A percentile compares a stretch with the other conserved stretches of the same genome.
These are phyloP conservation scores for Plecturocebus donacophilus DNA, from an alignment of 2,113 vertebrate genomes.

Conservation along the genomic window DNA sequence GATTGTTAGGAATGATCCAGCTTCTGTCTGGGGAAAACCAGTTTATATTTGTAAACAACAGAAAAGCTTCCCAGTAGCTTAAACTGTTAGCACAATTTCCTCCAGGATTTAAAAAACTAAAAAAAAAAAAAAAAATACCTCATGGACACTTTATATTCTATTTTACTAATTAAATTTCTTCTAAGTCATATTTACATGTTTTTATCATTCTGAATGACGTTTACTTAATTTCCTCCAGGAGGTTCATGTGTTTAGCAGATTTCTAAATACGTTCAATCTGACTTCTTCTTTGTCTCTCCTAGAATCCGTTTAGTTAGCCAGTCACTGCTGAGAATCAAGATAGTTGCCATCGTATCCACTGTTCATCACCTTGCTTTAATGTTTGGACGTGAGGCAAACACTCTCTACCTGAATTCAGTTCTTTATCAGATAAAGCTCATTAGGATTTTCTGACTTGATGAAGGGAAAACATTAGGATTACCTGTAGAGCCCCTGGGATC, in stretches of 20 bases:
- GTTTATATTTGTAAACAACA: not conserved
- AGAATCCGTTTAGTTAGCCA: not conserved
- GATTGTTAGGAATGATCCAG: constrained; percentile 14
- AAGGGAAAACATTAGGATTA: not conserved
- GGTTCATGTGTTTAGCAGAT: not conserved
- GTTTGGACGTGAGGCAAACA: not conserved
- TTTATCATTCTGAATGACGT: constrained; percentile 7
- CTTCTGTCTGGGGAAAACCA: not conserved
- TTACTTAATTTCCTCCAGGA: constrained; percentile 18
- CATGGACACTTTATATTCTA: not conserved
- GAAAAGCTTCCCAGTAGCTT: not conserved
- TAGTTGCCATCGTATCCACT: not conserved
- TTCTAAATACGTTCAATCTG: constrained; percentile 23
- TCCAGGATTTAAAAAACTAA: not conserved
- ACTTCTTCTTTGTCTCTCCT: not conserved
- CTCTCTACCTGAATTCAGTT: not conserved
- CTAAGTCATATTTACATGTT: not conserved
- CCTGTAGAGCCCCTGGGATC: not conserved
- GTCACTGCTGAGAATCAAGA: not conserved
- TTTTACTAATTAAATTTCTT: constrained; percentile 18
- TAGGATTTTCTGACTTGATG: not conserved
- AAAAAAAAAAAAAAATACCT: constrained; percentile 47
- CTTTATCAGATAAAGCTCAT: not conserved
- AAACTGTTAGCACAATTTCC: not conserved
- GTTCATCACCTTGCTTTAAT: not conserved